Base-by-base conservation (phyloP, 1,140 invertebrate genomes). In the Diachasmimorpha longicaudata region DNA sequence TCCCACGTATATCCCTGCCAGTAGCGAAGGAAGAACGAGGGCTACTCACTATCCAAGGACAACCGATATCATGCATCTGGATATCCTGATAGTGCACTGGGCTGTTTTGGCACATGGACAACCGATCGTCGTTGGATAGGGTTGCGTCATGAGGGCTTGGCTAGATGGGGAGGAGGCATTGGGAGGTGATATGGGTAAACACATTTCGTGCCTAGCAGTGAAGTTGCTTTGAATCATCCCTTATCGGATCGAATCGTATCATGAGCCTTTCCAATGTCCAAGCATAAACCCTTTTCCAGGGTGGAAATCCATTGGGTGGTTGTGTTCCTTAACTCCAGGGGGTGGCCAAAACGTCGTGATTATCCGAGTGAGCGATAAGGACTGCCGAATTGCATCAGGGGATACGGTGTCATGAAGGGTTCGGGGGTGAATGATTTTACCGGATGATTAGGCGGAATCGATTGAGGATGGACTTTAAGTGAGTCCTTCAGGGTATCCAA, bases 181-280 rank as follows among this genome's bases (percentile, higher is more conserved):
- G 58, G n/a, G 14, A 25, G 58, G 58, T 25, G 5, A 63, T 63
- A 25, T 25, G 42, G 46, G 31, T 42, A 75, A 31, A 79, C 78
- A 78, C 77, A 76, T 81, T 79, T 80, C 77, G 82, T 81, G 80
- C 80, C 73, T 78, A 58, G n/a, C 74, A 70, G 78, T 76, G 79
- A 81, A 79, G 81, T 79, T 80, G 82, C 79, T 81, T 82, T 79
- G 82, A 83, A 63, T 63, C 58, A 63, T 63, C 19, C 21, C 58
- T 63, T 63, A 63, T 63, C 58, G 23, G 58, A 19, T 19, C 48
- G 2, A 52, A 52, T 52, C 5, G 14, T 19, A 52, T 52, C 48
- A 19, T n/a, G 44, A n/a, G 48, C 48, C 48, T 52, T 52, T 52
- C 48, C 14, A 52, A 52, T 52, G 39, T 42, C 39, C 39, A 52